Evolutionary conservation across 1,140 invertebrate species (phyloP), one percentile per base, ranked within the genome.

Genomic region (Cepaea nemoralis): DNA sequence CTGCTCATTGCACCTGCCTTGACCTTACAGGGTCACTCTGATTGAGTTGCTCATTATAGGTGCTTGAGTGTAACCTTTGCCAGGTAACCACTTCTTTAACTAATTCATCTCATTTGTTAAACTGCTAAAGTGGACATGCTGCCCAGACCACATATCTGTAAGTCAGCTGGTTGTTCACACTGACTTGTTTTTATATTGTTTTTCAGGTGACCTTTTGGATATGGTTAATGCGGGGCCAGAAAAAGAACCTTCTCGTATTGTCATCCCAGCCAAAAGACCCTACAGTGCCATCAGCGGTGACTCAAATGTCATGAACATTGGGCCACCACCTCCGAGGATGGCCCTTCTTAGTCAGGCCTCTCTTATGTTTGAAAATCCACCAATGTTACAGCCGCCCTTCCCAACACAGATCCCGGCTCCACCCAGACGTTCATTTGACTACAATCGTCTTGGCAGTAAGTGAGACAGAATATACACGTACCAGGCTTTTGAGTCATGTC

Each of bases 371-470:
- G 66, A 31, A 2, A 1, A 0, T 71, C 14, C 5, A 24, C 67
- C 69, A 0, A 40, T 45, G 19, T 45, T 40, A 24, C 67, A 73
- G 37, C 67, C 39, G 37, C 63, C 42, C 19, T 22, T 50, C 0
- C 42, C 73, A 74, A 27, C 59, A 71, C 63, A 79, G 48, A 66
- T 16, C 10, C 6, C 12, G 3, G 37, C 19, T 27, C 37, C 84
- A 39, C 82, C 77, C 16, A 86, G 85, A 40, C 85, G 83, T 69
- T 79, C 75, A 12, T 89, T 88, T 83, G 88, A 89, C 77, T 88
- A 81, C 73, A 86, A 67, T 76, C 82, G 88, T 69, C 71, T 88
- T 40, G 88, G 88, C 80, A 83, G 85, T 88, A 82, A 63, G 5
- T 35, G 19, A 55, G n/a, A n/a, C n/a, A n/a, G n/a, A n/a, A n/a